Evolutionary conservation across 2,113 vertebrate genomes (phyloP), one percentile per base, ranked within the genome.

Genomic region (Embiotoca jacksoni): DNA sequence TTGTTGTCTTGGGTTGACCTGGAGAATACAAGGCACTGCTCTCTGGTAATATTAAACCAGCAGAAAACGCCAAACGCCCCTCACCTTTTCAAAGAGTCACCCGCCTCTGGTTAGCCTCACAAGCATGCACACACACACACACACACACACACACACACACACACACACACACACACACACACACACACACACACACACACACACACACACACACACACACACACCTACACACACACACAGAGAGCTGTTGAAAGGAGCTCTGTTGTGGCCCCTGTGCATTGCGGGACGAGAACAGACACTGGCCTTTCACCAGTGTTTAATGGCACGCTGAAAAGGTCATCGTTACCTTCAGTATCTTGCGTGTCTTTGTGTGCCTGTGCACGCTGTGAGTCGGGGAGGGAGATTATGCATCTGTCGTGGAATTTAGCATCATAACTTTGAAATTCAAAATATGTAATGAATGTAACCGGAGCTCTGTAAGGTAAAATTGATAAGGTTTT

Each of bases 181-280:
- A 23, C 23, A 23, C 23, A 23, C 23, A 23, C 23, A 23, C 23
- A 23, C 23, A 23, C 23, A 23, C 23, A 23, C 23, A 23, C 23
- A 23, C 23, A 23, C 23, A 23, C 23, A 23, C 23, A 23, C 23
- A 23, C 78, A 58, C 13, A 7, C 72, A 78, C 52, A 62, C 49
- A 39, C 49, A 68, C 61, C 2, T 5, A 9, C 11, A 46, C 5
- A 64, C 74, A 72, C 55, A 71, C 39, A 62, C 65, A 37, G 33
- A 75, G 10, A 80, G 72, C 67, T 84, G 81, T 44, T 93, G 86
- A 94, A 92, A 91, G 91, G 88, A 85, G 86, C 90, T 85, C 88
- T 85, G 76, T 91, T 92, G 88, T 91, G 86, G 84, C 86, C 63
- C 59, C 82, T 52, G 72, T 74, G 75, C 78, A 82, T 87, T 91